Base-by-base conservation (phyloP, 2,797 vertebrate genomes). In the Luscinia megarhynchos region DNA sequence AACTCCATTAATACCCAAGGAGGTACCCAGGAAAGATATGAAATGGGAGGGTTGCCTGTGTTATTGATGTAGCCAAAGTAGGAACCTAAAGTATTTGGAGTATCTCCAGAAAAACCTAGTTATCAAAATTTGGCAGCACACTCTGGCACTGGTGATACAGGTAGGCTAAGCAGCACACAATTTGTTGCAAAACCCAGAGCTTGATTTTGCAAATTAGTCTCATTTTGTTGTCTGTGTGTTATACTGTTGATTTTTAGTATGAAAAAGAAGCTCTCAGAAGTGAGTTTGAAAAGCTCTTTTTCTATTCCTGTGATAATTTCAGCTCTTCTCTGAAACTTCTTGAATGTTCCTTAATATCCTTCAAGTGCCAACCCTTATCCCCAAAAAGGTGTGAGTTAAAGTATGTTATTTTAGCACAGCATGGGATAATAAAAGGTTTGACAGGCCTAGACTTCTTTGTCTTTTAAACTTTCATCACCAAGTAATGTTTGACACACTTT, bases 261-360 rank as follows among this genome's bases (percentile, higher is more conserved):
- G 24, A n/a, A 57, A 75, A 57, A 59, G 16, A 54, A 20, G 5
- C 66, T 61, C 22, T 53, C 43, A 45, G 26, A 58, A 45, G 5
- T 8, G 26, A 57, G 18, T 62, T 45, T 36, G 26, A 62, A 12
- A 34, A 36, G 8, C 30, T n/a, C 23, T 51, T 91, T 84, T 87
- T 45, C 13, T 15, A 27, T 46, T 77, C 30, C 27, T 50, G 1
- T 32, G 22, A 30, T 51, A 9, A 24, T 40, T 95, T 77, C 64
- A 43, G 30, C 24, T 87, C 48, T n/a, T 76, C 11, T 34, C 23
- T 69, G 40, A 36, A 80, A 50, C 19, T 64, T 79, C 45, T 50
- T 45, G 4, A 34, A 26, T 22, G 13, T 51, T 57, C 9, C 3
- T 26, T 0, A 0, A 4, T 30, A 45, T 10, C 13, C 40, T 80